These are phyloP conservation scores for Cerastis leucographa DNA, from an alignment of 2,888 invertebrate species.

Conservation along the genomic window DNA sequence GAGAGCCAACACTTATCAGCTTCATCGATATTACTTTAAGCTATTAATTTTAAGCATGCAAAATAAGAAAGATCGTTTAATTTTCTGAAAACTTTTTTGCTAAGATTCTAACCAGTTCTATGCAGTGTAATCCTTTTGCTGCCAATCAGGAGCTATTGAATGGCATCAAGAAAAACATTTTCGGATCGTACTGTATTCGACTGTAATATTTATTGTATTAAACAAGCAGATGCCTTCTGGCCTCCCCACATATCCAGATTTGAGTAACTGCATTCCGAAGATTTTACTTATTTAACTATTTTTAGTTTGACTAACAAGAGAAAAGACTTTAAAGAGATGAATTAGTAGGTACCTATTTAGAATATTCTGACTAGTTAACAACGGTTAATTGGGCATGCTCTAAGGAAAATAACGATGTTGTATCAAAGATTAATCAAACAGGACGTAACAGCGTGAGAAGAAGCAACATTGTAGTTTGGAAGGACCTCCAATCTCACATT, in stretches of 20 bases:
- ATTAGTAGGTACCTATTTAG: not conserved
- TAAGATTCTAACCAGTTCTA: not conserved
- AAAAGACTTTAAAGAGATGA: not conserved
- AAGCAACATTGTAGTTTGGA: not conserved
- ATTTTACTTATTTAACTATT: not conserved
- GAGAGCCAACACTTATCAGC: not conserved
- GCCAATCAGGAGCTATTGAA: not conserved
- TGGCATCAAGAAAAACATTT: not conserved
- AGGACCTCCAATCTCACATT: not conserved
- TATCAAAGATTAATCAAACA: not conserved
- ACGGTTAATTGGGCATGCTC: conserved; percentile 29
- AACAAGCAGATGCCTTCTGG: not conserved
- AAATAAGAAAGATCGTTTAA: not conserved
- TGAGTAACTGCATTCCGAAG: not conserved
- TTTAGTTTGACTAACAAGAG: not conserved
- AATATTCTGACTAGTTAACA: conserved; percentile 1
- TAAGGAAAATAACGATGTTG: not conserved
- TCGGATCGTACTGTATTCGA: not conserved
- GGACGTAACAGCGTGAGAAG: conserved; percentile 5
- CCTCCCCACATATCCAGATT: not conserved
- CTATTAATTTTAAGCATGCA: conserved; percentile 8
- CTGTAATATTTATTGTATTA: not conserved
- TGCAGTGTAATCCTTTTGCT: not conserved
- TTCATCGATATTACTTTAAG: not conserved
- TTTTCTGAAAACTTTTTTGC: not conserved